These are phyloP conservation scores for Intellagama lesueurii DNA, from an alignment of 2,797 vertebrate genomes.

Conservation along the genomic window DNA sequence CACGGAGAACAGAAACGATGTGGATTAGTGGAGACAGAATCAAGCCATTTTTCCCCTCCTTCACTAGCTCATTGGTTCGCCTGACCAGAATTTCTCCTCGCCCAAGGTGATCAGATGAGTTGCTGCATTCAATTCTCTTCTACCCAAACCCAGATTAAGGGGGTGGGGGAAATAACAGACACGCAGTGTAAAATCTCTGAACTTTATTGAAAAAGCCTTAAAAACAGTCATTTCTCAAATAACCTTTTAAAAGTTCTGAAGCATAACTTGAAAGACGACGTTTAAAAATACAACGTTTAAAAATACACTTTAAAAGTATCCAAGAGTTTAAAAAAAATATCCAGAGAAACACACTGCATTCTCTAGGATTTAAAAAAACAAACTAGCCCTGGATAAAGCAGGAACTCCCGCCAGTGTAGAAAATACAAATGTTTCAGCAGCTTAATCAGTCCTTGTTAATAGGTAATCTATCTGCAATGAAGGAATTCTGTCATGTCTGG, in stretches of 20 bases:
- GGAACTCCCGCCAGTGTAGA: neutral
- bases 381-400: neutral
- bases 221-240: neutral
- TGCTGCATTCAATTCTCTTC: neutral
- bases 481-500: neutral
- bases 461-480: neutral
- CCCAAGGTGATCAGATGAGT: neutral
- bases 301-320: no score
- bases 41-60: neutral
- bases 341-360: neutral
- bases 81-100: neutral
- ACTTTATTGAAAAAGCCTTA: slow-evolving; percentile 16
- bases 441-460: neutral
- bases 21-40: no score
- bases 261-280: neutral
- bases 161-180: no score
- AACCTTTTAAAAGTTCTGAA: slow-evolving; percentile 6
- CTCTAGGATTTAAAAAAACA: neutral
- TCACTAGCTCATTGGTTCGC: no score
- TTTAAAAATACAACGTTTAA: neutral
- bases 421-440: neutral
- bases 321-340: neutral
- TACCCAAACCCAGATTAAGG: neutral
- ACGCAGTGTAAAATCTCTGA: neutral
- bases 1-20: neutral